Evolutionary conservation across 92 coral and sea anemone species (phyloP).

Genomic region (Phenganax marumi): DNA sequence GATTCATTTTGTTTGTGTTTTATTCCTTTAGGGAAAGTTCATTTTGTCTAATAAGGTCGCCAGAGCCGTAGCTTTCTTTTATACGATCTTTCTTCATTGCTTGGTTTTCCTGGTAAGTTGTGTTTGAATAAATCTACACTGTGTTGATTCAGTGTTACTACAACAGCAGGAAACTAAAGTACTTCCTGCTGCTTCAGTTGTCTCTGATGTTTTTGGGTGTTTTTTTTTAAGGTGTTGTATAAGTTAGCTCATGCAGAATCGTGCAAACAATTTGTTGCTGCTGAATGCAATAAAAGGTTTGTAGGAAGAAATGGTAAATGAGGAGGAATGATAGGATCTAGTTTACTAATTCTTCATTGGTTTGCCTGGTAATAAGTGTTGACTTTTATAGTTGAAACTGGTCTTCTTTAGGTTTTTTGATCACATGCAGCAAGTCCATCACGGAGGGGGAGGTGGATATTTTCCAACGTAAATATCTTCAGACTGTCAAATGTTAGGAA

Average conservation of each 20-base stretch:
- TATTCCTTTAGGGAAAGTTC: constrained; percentile 74
- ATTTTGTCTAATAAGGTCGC: constrained; percentile 93
- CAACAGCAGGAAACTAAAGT: no score
- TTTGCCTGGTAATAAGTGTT: no score
- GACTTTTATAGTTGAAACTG: no score
- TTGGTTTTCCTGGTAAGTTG: constrained; percentile 83
- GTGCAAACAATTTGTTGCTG: constrained; percentile 84
- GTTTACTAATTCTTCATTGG: background rate
- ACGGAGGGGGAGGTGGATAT: background rate
- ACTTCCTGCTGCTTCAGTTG: background rate
- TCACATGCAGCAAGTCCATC: constrained; percentile 81
- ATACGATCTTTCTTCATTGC: constrained; percentile 80
- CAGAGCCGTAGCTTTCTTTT: constrained; percentile 88
- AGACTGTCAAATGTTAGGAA: background rate
- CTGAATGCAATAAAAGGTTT: constrained; percentile 94
- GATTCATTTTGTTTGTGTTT: background rate
- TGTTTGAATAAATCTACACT: background rate
- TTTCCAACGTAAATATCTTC: background rate
- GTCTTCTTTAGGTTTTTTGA: constrained; percentile 69
- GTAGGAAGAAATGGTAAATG: background rate
- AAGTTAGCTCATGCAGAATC: constrained; percentile 95
- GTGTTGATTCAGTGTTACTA: no score
- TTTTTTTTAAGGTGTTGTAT: constrained; percentile 69
- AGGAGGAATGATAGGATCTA: background rate
- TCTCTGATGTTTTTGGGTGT: background rate